Percentiles rank a stretch among this genome's conserved stretches.
These are phyloP conservation scores for Cairina moschata DNA, from an alignment of 2,113 vertebrate species.

Conservation along the genomic window DNA sequence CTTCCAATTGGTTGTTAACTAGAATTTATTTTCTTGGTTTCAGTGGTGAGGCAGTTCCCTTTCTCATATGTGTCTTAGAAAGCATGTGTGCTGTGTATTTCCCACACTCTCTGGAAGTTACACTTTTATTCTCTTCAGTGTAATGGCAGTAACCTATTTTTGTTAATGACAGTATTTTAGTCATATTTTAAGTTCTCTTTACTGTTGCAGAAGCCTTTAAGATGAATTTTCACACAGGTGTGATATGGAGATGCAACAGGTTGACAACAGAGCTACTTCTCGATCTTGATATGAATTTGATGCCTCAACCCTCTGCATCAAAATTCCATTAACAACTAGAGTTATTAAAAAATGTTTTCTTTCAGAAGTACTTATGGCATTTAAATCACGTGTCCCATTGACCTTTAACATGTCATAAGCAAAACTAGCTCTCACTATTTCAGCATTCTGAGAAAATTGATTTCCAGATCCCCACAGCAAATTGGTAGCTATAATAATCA, in stretches of 20 bases:
- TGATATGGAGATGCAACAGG: background rate
- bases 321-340: background rate
- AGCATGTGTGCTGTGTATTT: background rate
- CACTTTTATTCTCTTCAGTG: background rate
- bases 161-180: background rate
- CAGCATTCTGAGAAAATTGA: background rate
- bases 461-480: background rate
- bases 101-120: background rate
- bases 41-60: background rate
- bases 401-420: background rate
- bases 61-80: background rate
- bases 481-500: background rate
- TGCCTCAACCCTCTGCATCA: background rate
- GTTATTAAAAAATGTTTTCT: background rate
- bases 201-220: background rate
- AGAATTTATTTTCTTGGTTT: background rate
- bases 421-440: background rate
- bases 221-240: background rate
- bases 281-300: background rate
- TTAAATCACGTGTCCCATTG: background rate
- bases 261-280: background rate
- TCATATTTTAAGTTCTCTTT: background rate
- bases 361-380: background rate
- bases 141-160: background rate
- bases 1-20: background rate